A percentile compares a stretch with the other conserved stretches of the same genome.
Evolutionary conservation across 2,888 invertebrate genomes (phyloP).

Genomic region (Oscheius sp.): DNA sequence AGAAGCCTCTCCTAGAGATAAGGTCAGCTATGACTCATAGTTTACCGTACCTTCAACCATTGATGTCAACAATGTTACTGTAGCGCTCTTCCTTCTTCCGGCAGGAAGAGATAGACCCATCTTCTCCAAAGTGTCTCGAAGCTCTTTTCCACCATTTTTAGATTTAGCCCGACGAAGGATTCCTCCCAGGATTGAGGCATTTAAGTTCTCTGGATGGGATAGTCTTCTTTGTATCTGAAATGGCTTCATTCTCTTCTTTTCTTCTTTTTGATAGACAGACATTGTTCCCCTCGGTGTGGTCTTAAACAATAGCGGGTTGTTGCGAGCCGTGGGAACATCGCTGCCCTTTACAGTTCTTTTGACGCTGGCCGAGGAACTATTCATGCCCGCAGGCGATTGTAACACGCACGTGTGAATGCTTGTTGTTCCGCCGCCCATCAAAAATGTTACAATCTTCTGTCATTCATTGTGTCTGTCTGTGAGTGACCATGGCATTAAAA

Average conservation of each 20-base stretch:
- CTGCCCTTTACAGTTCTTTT: constrained; percentile 5
- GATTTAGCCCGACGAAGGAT: constrained; percentile 97
- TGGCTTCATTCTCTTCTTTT: background rate
- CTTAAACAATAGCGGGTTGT: constrained; percentile 12
- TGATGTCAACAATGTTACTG: constrained; percentile 94
- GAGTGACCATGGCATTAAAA: constrained; percentile 26
- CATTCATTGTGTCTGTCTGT: background rate
- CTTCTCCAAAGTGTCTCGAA: constrained; percentile 95
- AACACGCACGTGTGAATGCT: constrained; percentile 16
- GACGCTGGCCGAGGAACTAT: background rate
- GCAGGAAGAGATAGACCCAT: constrained; percentile 97
- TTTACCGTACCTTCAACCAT: constrained; percentile 85
- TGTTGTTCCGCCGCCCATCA: too few species aligned
- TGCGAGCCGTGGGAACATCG: constrained; percentile 21
- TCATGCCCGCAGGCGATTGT: constrained; percentile 6
- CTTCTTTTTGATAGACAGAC: background rate
- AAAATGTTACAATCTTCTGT: background rate
- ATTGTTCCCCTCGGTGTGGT: background rate
- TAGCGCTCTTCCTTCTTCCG: constrained; percentile 96
- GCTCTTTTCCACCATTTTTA: constrained; percentile 94
- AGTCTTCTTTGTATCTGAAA: constrained; percentile 80
- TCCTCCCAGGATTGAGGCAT: constrained; percentile 94
- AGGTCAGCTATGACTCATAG: too few species aligned
- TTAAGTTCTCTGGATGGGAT: constrained; percentile 96
- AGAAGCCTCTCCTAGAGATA: constrained; percentile 90